Percentiles rank a stretch among this genome's conserved stretches.
Conservation (phyloP, 2,888 invertebrate genomes). For the Andrena bucephala region DNA sequence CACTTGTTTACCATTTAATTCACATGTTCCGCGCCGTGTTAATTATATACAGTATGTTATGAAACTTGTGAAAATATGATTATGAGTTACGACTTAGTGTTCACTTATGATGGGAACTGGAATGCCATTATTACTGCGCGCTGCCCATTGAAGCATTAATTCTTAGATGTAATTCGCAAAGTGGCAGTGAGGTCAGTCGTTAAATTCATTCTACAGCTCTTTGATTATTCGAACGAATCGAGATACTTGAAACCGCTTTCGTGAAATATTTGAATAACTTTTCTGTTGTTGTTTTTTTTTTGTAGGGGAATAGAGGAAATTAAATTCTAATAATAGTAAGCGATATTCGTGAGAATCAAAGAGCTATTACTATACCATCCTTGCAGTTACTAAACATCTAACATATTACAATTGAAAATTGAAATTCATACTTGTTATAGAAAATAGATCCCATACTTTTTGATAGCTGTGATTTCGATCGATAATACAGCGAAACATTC, state of each 20-base stretch:
- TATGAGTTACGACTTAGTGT: not conserved
- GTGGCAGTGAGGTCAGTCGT: slow-evolving; percentile 15
- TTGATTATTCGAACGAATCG: slow-evolving; percentile 18
- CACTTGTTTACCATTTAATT: not conserved
- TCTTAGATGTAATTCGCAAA: slow-evolving; percentile 23
- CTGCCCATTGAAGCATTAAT: slow-evolving; percentile 16
- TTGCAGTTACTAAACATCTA: not conserved
- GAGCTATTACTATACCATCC: too few relatives aligned
- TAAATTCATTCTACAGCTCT: slow-evolving; percentile 24
- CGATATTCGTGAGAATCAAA: slow-evolving; percentile 3
- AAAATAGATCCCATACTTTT: too few relatives aligned
- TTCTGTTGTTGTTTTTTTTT: not conserved
- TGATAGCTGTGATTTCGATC: too few relatives aligned
- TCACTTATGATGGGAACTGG: not conserved
- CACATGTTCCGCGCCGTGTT: too few relatives aligned
- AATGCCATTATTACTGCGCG: slow-evolving; percentile 7
- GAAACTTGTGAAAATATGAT: not conserved
- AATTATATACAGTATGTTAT: not conserved
- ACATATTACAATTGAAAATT: not conserved
- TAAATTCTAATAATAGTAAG: not conserved
- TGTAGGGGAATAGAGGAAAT: not conserved
- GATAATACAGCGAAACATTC: too few relatives aligned
- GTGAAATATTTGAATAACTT: not conserved
- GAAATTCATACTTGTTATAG: too few relatives aligned
- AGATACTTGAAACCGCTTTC: not conserved